Evolutionary conservation across 2,888 invertebrate genomes (phyloP).

Genomic region (Amblyjoppa proteus): DNA sequence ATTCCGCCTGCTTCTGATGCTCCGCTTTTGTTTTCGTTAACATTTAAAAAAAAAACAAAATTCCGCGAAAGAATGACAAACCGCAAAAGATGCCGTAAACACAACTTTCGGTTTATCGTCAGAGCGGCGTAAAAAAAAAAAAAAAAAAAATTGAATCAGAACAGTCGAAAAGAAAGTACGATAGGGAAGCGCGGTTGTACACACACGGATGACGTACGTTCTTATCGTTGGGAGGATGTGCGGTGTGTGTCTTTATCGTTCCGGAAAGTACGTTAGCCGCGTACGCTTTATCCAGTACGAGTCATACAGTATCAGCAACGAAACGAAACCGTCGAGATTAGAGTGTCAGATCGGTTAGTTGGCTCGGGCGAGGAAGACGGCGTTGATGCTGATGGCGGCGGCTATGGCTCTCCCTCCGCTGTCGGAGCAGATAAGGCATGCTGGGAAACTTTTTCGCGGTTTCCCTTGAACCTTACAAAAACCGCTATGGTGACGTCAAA

Average conservation of each 20-base stretch:
- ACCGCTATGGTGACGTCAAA: conserved; percentile 27
- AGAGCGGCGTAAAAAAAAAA: neutral
- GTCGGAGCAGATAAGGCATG: conserved; percentile 74
- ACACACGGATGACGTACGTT: conserved; percentile 72
- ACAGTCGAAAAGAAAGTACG: conserved; percentile 14
- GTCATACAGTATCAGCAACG: conserved; percentile 14
- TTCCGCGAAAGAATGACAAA: neutral
- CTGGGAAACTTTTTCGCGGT: conserved; percentile 57
- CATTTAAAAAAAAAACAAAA: too few relatives aligned
- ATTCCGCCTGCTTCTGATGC: too few relatives aligned
- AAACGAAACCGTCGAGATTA: conserved; percentile 73
- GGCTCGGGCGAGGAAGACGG: conserved; percentile 62
- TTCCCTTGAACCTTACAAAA: conserved; percentile 41
- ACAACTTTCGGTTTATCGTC: neutral
- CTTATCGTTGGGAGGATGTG: conserved; percentile 77
- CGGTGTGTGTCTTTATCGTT: conserved; percentile 74
- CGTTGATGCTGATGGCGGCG: conserved; percentile 23
- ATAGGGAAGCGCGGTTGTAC: conserved; percentile 53
- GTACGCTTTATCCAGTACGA: conserved; percentile 66
- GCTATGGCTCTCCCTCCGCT: conserved; percentile 37
- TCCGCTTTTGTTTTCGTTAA: neutral
- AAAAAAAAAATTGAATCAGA: neutral
- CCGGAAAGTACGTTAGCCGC: conserved; percentile 76
- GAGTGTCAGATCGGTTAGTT: conserved; percentile 76
- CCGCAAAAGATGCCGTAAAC: neutral